phyloP scores from a whole-genome alignment of 2,888 invertebrate species.

The Hedya salicella region DNA sequence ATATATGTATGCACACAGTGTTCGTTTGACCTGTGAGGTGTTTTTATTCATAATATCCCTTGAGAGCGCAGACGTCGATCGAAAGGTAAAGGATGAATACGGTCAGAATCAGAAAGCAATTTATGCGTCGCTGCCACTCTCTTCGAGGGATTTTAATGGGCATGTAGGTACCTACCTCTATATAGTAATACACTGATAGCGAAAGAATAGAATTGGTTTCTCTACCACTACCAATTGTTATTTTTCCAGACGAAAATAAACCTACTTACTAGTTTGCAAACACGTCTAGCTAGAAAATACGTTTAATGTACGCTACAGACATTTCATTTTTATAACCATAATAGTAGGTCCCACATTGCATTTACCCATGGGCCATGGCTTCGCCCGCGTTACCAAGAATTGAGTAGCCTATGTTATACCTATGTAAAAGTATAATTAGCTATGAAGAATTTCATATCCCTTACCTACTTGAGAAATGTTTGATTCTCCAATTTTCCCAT shows the following conservation, averaged over 20 bases:
- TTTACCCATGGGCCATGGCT: too few species aligned
- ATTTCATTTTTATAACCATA: too few species aligned
- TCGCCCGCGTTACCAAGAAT: too few species aligned
- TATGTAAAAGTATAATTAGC: too few species aligned
- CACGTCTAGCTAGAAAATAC: too few species aligned
- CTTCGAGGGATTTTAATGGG: conserved; percentile 1
- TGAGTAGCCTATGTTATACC: too few species aligned
- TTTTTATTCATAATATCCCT: conserved; percentile 12
- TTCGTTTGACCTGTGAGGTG: neutral
- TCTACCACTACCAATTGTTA: neutral
- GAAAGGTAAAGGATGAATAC: neutral
- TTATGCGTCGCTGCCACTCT: neutral
- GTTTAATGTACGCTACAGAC: too few species aligned
- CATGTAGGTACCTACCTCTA: neutral
- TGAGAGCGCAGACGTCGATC: neutral
- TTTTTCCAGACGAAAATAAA: neutral
- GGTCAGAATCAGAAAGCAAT: conserved; percentile 6
- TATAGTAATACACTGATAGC: neutral
- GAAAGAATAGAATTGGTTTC: neutral
- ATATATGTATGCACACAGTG: neutral
- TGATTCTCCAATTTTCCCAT: too few species aligned
- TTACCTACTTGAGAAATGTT: too few species aligned
- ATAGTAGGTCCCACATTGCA: too few species aligned
- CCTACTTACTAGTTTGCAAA: neutral
- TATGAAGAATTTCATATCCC: too few species aligned